Base-by-base conservation (phyloP, 1,140 invertebrate species). In the Theocolax elegans region DNA sequence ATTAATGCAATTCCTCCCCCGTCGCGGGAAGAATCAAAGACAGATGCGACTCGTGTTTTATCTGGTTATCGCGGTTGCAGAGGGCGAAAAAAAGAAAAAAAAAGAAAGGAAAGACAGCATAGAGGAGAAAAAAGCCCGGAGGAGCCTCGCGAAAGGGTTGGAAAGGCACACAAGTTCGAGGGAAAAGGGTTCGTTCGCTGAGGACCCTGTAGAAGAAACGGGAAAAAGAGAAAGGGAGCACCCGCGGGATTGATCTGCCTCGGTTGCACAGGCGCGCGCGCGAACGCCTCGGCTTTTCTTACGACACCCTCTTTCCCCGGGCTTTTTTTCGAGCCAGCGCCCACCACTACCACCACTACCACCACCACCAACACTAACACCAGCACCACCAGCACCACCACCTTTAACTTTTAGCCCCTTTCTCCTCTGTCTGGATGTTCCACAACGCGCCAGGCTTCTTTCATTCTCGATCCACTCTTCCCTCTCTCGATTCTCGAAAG, bases 171-270 rank as follows among this genome's bases (percentile, higher is more conserved):
- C n/a, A n/a, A n/a, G n/a, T n/a, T n/a, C n/a, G n/a, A 35, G 31
- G 10, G 31, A 35, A 35, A 35, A 35, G 31, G 31, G 4, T 35
- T 35, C 10, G 31, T 10, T 35, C 31, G 9, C 44, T 49, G 17
- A 12, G 15, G 6, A 1, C 19, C 38, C 40, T 23, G 19, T 6
- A 10, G 31, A 35, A 4, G 31, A 35, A 10, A 35, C 31, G 31
- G 10, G 31, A 10, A 35, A 35, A 35, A 35, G 10, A 35, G 15
- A 44, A 17, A 40, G 59, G 51, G 64, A 72, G 73, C 74, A 51
- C 70, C 74, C 72, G 69, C 74, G 60, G 78, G 80, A 82, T 82
- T 82, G 81, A 81, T 83, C 80, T 80, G 76, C 73, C 38, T 23
- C 13, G 27, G 4, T 12, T 46, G 40, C 40, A 44, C 40, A 72